Percentiles rank a stretch among this genome's conserved stretches.
These are phyloP conservation scores for Porphyrio hochstetteri DNA, from an alignment of 2,113 vertebrate genomes.

Conservation along the genomic window DNA sequence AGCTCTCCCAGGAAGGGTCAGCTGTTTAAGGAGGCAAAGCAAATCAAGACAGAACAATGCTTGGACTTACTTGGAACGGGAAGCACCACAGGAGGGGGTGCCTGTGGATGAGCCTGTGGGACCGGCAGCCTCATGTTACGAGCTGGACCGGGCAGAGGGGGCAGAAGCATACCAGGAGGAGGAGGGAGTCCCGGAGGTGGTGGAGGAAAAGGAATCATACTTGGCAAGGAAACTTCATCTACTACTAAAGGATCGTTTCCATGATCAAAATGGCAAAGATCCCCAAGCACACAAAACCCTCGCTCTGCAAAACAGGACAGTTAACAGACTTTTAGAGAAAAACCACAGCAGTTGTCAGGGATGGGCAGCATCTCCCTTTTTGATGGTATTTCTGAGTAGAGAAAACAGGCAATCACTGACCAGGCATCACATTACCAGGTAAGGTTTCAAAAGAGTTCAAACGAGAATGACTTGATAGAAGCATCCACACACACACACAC, in stretches of 20 bases:
- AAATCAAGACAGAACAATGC: background rate
- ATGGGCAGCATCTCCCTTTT: background rate
- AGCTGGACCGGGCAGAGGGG: slow-evolving; percentile 78
- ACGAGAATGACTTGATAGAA: background rate
- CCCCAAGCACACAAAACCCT: slow-evolving; percentile 96
- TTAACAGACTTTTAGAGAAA: background rate
- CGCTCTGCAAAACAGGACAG: slow-evolving; percentile 82
- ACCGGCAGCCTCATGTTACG: slow-evolving; percentile 83
- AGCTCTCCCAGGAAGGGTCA: background rate
- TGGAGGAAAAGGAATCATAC: slow-evolving; percentile 95
- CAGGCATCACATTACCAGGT: background rate
- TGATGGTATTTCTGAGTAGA: background rate
- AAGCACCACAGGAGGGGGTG: slow-evolving; percentile 89
- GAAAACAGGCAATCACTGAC: background rate
- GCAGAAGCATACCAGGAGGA: slow-evolving; percentile 82
- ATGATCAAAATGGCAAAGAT: slow-evolving; percentile 95
- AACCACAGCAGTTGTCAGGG: accelerated
- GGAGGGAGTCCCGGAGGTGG: slow-evolving; percentile 84
- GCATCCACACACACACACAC: background rate
- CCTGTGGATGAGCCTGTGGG: slow-evolving; percentile 84
- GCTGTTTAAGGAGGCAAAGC: background rate
- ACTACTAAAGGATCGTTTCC: slow-evolving; percentile 93
- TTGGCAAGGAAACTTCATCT: slow-evolving; percentile 92
- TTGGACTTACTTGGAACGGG: slow-evolving; percentile 85
- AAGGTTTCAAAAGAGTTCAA: background rate